These are phyloP conservation scores for Cliona cf. orientalis DNA, from an alignment of 37 sponge, comb jelly and placozoan genomes.

Conservation along the genomic window DNA sequence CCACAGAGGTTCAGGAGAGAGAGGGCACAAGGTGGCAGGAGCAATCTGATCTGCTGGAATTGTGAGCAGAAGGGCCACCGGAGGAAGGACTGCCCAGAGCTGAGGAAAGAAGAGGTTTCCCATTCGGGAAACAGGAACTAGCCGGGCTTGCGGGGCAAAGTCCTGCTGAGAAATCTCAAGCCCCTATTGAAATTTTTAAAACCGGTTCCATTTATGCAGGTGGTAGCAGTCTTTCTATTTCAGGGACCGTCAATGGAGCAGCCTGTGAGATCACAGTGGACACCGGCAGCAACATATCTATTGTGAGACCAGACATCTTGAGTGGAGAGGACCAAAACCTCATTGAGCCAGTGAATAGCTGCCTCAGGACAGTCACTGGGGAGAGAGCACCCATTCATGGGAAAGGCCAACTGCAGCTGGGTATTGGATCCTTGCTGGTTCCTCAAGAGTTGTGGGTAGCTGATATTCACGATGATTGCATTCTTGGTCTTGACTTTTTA, in stretches of 20 bases:
- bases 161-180: not conserved
- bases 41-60: constrained; percentile 7
- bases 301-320: constrained; percentile 19
- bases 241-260: constrained; percentile 27
- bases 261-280: constrained; percentile 29
- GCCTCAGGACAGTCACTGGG: constrained; percentile 38
- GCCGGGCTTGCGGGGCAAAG: constrained; percentile 53
- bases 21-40: not conserved
- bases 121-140: constrained; percentile 35
- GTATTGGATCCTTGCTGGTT: constrained; percentile 5
- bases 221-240: constrained; percentile 19
- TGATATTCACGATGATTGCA: constrained; percentile 30
- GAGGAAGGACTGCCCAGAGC: not conserved
- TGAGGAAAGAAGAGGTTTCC: not conserved
- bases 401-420: not conserved
- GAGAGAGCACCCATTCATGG: constrained; percentile 18
- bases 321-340: not conserved
- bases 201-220: constrained; percentile 13
- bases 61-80: constrained; percentile 24
- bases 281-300: constrained; percentile 44
- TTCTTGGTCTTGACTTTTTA: constrained; percentile 43
- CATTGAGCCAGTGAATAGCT: constrained; percentile 18
- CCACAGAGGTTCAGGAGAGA: not conserved
- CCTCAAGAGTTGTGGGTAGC: constrained; percentile 35
- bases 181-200: constrained; percentile 13